These are phyloP conservation scores for Dasyurus viverrinus DNA, from an alignment of 2,113 vertebrate species.

Conservation along the genomic window DNA sequence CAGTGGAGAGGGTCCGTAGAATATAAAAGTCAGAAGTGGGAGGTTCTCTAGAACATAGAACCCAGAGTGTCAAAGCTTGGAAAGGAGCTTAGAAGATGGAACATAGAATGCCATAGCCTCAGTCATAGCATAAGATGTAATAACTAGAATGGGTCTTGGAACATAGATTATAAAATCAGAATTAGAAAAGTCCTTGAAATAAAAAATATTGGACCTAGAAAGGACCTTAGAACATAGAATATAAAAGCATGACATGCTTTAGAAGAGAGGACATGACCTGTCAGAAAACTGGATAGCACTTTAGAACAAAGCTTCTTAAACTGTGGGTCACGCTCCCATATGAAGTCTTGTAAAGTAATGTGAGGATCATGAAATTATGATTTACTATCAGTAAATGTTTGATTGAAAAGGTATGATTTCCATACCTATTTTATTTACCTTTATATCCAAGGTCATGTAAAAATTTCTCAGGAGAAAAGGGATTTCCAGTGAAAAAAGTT, in stretches of 20 bases:
- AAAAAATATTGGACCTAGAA: neutral
- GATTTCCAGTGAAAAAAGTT: no score
- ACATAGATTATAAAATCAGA: neutral
- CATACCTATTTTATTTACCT: no score
- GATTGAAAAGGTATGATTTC: no score
- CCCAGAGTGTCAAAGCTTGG: neutral
- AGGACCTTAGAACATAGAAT: neutral
- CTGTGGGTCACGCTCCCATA: no score
- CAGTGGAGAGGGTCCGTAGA: neutral
- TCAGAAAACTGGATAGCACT: neutral
- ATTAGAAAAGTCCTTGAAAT: neutral
- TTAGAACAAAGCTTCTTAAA: neutral
- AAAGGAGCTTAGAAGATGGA: neutral
- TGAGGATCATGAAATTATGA: no score
- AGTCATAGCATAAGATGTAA: neutral
- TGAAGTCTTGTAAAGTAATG: no score
- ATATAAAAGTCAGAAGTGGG: neutral
- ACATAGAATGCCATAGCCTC: neutral
- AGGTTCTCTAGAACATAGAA: slow-evolving; percentile 28
- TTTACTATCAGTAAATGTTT: no score
- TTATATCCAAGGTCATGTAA: no score
- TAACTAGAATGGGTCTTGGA: neutral
- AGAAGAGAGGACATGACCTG: neutral
- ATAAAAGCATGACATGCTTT: neutral
- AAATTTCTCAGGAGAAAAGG: no score